Evolutionary conservation across 2,797 vertebrate species (phyloP).

Genomic region (Syngnathus rostellatus): DNA sequence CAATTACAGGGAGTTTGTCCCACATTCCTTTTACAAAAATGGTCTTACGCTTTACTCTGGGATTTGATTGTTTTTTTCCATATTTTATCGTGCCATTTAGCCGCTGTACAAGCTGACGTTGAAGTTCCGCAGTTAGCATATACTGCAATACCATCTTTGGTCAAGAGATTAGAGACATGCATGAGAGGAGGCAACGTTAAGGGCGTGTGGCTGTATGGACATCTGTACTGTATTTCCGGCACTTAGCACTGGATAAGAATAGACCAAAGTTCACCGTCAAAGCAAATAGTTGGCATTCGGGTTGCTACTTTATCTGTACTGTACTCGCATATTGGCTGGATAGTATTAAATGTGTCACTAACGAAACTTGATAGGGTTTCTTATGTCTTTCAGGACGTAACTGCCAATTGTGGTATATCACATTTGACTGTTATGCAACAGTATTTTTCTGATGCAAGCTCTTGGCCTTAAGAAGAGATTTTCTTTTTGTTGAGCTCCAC

Average conservation of each 20-base stretch:
- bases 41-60: neutral
- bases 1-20: constrained; percentile 21
- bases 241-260: constrained; percentile 54
- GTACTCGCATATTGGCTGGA: constrained; percentile 16
- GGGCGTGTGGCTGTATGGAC: constrained; percentile 29
- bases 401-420: constrained; percentile 7
- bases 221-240: constrained; percentile 50
- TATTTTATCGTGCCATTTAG: neutral
- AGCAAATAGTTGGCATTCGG: constrained; percentile 48
- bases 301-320: constrained; percentile 28
- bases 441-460: constrained; percentile 16
- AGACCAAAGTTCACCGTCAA: constrained; percentile 61
- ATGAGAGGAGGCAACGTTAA: constrained; percentile 21
- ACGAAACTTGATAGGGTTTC: constrained; percentile 2
- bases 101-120: neutral
- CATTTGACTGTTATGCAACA: constrained; percentile 35
- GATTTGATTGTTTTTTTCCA: too few species aligned
- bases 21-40: constrained; percentile 3
- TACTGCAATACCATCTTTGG: constrained; percentile 4
- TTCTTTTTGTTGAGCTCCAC: constrained; percentile 51
- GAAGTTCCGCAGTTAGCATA: neutral
- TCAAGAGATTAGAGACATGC: constrained; percentile 15
- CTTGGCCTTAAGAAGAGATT: constrained; percentile 21
- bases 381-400: constrained; percentile 11
- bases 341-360: constrained; percentile 13